Evolutionary conservation across 2,113 vertebrate genomes (phyloP).

Genomic region (Gobiocypris rarus): DNA sequence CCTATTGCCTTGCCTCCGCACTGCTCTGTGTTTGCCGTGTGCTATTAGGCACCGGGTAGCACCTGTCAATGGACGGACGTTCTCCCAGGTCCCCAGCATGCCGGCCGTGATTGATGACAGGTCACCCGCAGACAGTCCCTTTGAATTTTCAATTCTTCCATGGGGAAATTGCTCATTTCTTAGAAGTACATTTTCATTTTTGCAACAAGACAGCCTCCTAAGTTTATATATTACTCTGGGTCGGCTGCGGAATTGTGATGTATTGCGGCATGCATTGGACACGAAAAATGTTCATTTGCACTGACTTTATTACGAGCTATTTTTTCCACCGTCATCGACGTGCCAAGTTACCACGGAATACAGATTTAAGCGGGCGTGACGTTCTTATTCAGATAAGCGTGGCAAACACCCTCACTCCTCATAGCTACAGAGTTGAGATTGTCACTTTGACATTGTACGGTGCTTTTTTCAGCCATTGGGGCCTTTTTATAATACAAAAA

Average conservation of each 20-base stretch:
- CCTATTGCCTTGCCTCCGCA: conserved; percentile 54
- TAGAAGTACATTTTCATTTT: conserved; percentile 80
- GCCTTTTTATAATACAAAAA: conserved; percentile 70
- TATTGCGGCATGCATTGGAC: conserved; percentile 67
- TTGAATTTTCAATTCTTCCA: conserved; percentile 77
- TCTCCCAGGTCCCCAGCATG: conserved; percentile 59
- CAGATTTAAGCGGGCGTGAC: conserved; percentile 73
- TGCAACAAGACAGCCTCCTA: conserved; percentile 64
- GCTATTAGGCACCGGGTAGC: conserved; percentile 66
- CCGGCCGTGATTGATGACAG: conserved; percentile 79
- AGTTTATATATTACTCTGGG: conserved; percentile 74
- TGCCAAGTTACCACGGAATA: conserved; percentile 67
- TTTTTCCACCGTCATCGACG: conserved; percentile 43
- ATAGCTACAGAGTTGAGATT: conserved; percentile 65
- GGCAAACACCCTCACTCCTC: conserved; percentile 49
- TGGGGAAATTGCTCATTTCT: conserved; percentile 82
- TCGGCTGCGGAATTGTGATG: conserved; percentile 72
- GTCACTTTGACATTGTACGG: conserved; percentile 70
- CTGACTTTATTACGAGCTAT: conserved; percentile 65
- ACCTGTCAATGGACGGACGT: conserved; percentile 68
- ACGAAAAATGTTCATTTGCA: conserved; percentile 69
- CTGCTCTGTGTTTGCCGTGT: conserved; percentile 54
- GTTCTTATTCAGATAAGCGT: conserved; percentile 71
- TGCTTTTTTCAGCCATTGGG: conserved; percentile 49
- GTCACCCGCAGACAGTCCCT: conserved; percentile 72